A percentile compares a stretch with the other conserved stretches of the same genome.
These are phyloP conservation scores for Sesamia inferens DNA, from an alignment of 2,888 invertebrate genomes.

Conservation along the genomic window DNA sequence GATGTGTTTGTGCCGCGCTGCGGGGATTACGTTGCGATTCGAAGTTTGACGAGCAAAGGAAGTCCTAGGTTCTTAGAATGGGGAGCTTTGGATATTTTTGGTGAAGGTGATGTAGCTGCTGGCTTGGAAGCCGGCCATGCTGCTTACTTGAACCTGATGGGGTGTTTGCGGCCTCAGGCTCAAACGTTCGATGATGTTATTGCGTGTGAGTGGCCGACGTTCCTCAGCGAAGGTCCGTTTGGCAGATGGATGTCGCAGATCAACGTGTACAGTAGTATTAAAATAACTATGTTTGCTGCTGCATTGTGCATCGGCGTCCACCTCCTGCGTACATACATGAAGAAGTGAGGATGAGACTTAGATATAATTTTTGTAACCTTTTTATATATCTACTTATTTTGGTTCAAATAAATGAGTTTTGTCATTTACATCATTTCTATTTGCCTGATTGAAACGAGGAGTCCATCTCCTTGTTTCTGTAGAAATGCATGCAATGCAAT, in stretches of 20 bases:
- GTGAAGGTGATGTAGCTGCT: slow-evolving; percentile 83
- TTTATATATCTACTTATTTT: slow-evolving; percentile 14
- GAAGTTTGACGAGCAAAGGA: slow-evolving; percentile 65
- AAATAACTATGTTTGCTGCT: slow-evolving; percentile 68
- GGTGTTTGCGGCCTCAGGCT: slow-evolving; percentile 83
- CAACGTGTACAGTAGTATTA: slow-evolving; percentile 71
- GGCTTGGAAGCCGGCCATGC: slow-evolving; percentile 84
- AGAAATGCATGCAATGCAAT: background rate
- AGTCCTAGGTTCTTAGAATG: slow-evolving; percentile 77
- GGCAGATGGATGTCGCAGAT: slow-evolving; percentile 70
- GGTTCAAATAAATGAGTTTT: slow-evolving; percentile 38
- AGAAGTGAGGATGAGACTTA: slow-evolving; percentile 47
- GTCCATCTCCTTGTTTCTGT: slow-evolving; percentile 2
- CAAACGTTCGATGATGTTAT: slow-evolving; percentile 80
- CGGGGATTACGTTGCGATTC: slow-evolving; percentile 81
- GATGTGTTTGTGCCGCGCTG: slow-evolving; percentile 82
- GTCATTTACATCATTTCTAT: background rate
- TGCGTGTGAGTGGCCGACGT: slow-evolving; percentile 68
- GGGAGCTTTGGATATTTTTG: slow-evolving; percentile 85
- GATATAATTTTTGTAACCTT: background rate
- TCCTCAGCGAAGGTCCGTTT: slow-evolving; percentile 67
- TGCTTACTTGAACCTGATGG: slow-evolving; percentile 80
- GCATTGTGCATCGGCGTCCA: slow-evolving; percentile 69
- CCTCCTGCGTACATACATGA: slow-evolving; percentile 65
- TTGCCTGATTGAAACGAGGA: background rate